These are phyloP conservation scores for Eurois occulta DNA, from an alignment of 2,888 invertebrate species.

Conservation along the genomic window DNA sequence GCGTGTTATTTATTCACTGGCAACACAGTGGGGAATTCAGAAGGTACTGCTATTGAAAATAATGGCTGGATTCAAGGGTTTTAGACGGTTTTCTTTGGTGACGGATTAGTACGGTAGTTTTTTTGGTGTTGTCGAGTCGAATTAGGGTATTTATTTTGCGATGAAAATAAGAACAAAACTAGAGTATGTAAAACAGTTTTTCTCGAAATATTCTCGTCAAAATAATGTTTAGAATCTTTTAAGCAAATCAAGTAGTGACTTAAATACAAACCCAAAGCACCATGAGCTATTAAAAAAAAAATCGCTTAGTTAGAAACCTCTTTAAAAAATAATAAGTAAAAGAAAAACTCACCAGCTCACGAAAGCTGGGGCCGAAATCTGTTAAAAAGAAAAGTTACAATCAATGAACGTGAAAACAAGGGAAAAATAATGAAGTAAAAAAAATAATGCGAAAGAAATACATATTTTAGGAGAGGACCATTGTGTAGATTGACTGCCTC, in stretches of 20 bases:
- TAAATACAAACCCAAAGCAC: not conserved
- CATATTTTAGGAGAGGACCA: not conserved
- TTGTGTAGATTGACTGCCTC: too few species aligned
- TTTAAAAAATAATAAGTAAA: not conserved
- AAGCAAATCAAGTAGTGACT: not conserved
- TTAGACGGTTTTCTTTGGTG: constrained; percentile 22
- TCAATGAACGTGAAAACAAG: not conserved
- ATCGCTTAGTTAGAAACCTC: not conserved
- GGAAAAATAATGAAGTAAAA: too few species aligned
- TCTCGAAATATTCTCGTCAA: too few species aligned
- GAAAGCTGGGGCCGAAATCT: constrained; percentile 63
- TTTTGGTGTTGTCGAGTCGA: not conserved
- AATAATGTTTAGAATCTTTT: not conserved
- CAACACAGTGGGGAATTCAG: constrained; percentile 52
- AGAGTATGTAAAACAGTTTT: not conserved
- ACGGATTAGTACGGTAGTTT: constrained; percentile 17
- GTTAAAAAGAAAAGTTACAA: not conserved
- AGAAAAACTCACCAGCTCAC: constrained; percentile 61
- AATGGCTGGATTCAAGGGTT: constrained; percentile 48
- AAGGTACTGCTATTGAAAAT: constrained; percentile 56
- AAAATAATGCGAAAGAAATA: too few species aligned
- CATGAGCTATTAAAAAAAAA: not conserved
- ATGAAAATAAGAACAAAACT: not conserved
- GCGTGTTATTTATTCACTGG: constrained; percentile 52
- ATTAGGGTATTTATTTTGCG: not conserved